Evolutionary conservation across 1,140 invertebrate species (phyloP).

Genomic region (Danaus melanippus): DNA sequence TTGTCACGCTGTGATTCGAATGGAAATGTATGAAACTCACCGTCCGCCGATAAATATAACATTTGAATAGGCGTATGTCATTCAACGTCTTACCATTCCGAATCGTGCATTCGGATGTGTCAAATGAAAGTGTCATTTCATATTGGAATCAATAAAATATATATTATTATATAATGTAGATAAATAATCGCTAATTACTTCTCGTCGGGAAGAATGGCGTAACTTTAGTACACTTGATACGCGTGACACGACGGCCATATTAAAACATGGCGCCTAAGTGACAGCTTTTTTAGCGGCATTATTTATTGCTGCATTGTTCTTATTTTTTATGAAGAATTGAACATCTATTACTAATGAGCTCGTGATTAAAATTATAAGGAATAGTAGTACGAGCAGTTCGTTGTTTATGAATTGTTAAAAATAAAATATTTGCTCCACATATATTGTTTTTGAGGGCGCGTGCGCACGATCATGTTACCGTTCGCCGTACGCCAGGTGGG

Average conservation of each 20-base stretch:
- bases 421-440: constrained; percentile 29
- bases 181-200: constrained; percentile 19
- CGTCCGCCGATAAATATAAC: too few species aligned
- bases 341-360: too few species aligned
- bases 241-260: constrained; percentile 15
- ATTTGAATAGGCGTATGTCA: too few species aligned
- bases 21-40: too few species aligned
- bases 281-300: constrained; percentile 16
- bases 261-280: constrained; percentile 21
- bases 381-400: too few species aligned
- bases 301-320: constrained; percentile 8
- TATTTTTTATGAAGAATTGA: too few species aligned
- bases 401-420: constrained; percentile 11
- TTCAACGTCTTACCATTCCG: too few species aligned
- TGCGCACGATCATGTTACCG: constrained; percentile 32
- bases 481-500: constrained; percentile 26
- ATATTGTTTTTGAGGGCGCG: constrained; percentile 31
- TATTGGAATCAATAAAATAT: too few species aligned
- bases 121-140: too few species aligned
- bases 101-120: too few species aligned
- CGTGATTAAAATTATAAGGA: too few species aligned
- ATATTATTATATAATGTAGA: constrained; percentile 4
- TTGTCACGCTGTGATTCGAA: constrained; percentile 11
- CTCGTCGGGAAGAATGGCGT: constrained; percentile 18
- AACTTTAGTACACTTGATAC: constrained; percentile 14